Conservation (phyloP, 2,888 invertebrate species). For the Eupithecia exiguata region DNA sequence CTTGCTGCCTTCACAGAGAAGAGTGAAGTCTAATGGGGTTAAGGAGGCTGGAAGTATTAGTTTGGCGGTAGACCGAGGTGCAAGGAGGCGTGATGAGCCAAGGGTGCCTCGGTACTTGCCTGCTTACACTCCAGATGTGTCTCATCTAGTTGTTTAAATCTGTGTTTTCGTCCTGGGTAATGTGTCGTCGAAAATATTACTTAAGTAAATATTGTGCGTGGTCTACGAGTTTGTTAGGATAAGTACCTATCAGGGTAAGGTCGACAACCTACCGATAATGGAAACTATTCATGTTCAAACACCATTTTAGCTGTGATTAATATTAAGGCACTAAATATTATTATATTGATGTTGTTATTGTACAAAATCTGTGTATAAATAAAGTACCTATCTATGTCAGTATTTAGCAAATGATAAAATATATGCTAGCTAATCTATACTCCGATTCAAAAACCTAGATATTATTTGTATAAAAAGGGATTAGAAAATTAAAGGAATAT, state of each 20-base stretch:
- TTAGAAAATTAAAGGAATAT: too few species aligned
- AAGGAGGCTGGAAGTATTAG: conserved; percentile 92
- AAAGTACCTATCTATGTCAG: conserved; percentile 15
- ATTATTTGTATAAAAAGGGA: too few species aligned
- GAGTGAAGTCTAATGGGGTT: conserved; percentile 91
- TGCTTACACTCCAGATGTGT: conserved; percentile 91
- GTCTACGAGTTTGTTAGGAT: conserved; percentile 29
- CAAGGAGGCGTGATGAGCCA: conserved; percentile 86
- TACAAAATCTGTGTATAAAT: not conserved
- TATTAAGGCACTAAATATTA: conserved; percentile 42
- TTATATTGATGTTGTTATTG: conserved; percentile 40
- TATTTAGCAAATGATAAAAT: not conserved
- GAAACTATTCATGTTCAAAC: conserved; percentile 39
- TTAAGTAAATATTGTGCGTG: conserved; percentile 28
- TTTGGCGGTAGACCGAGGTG: conserved; percentile 88
- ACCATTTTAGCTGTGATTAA: conserved; percentile 55
- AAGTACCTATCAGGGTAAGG: conserved; percentile 47
- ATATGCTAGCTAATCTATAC: not conserved
- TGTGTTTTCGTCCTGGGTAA: not conserved
- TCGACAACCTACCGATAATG: conserved; percentile 33
- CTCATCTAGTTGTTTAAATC: conserved; percentile 87
- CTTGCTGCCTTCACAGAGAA: conserved; percentile 89
- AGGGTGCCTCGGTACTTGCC: conserved; percentile 88
- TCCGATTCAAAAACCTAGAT: too few species aligned
- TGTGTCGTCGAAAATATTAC: conserved; percentile 27